These are phyloP conservation scores for Diachasma alloeum DNA, from an alignment of 1,140 invertebrate genomes.

Conservation along the genomic window DNA sequence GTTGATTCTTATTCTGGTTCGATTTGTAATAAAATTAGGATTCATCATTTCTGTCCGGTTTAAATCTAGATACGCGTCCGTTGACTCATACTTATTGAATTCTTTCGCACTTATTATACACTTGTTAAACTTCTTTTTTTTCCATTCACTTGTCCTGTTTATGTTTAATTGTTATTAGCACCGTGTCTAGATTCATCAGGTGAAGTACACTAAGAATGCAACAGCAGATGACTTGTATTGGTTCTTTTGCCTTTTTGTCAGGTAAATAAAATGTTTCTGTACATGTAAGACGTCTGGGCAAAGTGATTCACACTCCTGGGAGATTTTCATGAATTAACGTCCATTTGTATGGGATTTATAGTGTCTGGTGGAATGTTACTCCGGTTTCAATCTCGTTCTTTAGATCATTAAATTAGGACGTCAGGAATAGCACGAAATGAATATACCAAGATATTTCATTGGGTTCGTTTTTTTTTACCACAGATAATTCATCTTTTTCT, in stretches of 20 bases:
- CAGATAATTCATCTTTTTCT: background rate
- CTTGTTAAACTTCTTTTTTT: background rate
- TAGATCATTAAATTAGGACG: slow-evolving; percentile 2
- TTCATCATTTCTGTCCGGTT: background rate
- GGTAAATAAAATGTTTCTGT: background rate
- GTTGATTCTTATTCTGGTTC: background rate
- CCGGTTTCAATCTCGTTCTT: background rate
- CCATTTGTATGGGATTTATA: background rate
- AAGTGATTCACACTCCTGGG: slow-evolving; percentile 37
- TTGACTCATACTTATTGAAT: background rate
- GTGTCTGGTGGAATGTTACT: slow-evolving; percentile 9
- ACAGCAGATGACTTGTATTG: background rate
- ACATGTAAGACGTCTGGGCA: background rate
- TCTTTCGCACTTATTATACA: background rate
- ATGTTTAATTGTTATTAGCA: background rate
- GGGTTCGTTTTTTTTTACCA: background rate
- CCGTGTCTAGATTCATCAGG: background rate
- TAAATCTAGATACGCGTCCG: background rate
- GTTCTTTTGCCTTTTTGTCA: slow-evolving; percentile 28
- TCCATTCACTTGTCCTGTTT: background rate
- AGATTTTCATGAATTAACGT: background rate
- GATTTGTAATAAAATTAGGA: background rate
- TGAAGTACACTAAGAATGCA: background rate
- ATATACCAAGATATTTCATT: background rate
- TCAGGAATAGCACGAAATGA: slow-evolving; percentile 15